These are phyloP conservation scores for Rhinichthys osculus DNA, from an alignment of 2,797 vertebrate genomes.

Conservation along the genomic window DNA sequence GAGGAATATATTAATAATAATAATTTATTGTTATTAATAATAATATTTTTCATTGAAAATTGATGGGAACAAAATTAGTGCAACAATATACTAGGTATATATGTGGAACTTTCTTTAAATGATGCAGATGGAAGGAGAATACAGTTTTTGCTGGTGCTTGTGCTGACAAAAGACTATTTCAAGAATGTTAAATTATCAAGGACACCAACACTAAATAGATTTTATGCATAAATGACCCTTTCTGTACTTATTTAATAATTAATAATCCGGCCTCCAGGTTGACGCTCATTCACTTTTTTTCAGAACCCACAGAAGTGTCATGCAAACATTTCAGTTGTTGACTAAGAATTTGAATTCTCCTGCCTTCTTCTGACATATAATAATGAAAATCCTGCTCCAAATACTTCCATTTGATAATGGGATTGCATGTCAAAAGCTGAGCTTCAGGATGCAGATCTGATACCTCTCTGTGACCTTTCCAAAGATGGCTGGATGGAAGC, in stretches of 20 bases:
- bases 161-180: conserved; percentile 20
- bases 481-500: conserved; percentile 56
- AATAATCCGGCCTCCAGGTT: conserved; percentile 33
- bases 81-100: conserved; percentile 61
- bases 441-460: conserved; percentile 23
- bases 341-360: conserved; percentile 67
- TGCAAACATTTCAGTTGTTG: not conserved
- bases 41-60: conserved; percentile 66
- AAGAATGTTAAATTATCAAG: conserved; percentile 22
- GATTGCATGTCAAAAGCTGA: conserved; percentile 2
- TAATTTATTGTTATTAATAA: not conserved
- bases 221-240: conserved; percentile 17
- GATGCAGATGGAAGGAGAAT: conserved; percentile 43
- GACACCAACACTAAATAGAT: conserved; percentile 36
- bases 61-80: conserved; percentile 69
- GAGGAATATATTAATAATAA: not conserved
- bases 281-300: conserved; percentile 2
- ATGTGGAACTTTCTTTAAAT: conserved; percentile 63
- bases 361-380: conserved; percentile 74
- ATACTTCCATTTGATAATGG: conserved; percentile 13
- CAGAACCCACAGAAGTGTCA: not conserved
- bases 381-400: conserved; percentile 22
- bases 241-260: conserved; percentile 19
- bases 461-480: conserved; percentile 52
- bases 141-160: no score